Percentiles rank a stretch among this genome's conserved stretches.
Conservation (phyloP, 64 coral and sea anemone species). For the Porites lutea region DNA sequence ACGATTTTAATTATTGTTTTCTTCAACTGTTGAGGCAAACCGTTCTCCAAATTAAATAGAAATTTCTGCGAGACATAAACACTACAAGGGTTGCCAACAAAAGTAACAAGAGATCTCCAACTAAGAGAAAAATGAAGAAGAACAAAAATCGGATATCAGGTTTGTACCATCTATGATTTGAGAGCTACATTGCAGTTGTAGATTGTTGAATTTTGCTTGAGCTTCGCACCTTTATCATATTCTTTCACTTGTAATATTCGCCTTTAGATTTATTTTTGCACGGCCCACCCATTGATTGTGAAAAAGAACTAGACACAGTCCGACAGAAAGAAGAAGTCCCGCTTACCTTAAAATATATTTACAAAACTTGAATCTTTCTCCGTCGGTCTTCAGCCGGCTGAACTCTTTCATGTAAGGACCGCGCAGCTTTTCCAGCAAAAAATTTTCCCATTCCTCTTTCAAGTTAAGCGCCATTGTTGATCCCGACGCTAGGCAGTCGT, state of each 20-base stretch:
- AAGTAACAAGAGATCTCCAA: background rate
- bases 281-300: too few relatives aligned
- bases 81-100: background rate
- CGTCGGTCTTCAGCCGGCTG: constrained; percentile 73
- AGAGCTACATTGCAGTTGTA: too few relatives aligned
- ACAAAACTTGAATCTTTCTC: constrained; percentile 88
- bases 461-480: constrained; percentile 60
- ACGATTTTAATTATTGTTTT: background rate
- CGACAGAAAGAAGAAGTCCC: background rate
- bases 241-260: background rate
- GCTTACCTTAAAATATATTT: constrained; percentile 85
- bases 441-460: constrained; percentile 87
- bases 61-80: constrained; percentile 9
- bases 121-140: background rate
- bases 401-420: constrained; percentile 82
- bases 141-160: background rate
- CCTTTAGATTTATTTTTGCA: too few relatives aligned
- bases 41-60: background rate
- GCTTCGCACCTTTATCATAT: background rate
- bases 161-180: background rate
- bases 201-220: too few relatives aligned
- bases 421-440: constrained; percentile 79
- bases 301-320: too few relatives aligned
- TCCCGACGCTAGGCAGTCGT: background rate
- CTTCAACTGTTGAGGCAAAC: background rate